These are phyloP conservation scores for Synergus laeviventris DNA, from an alignment of 2,888 invertebrate genomes.

Conservation along the genomic window DNA sequence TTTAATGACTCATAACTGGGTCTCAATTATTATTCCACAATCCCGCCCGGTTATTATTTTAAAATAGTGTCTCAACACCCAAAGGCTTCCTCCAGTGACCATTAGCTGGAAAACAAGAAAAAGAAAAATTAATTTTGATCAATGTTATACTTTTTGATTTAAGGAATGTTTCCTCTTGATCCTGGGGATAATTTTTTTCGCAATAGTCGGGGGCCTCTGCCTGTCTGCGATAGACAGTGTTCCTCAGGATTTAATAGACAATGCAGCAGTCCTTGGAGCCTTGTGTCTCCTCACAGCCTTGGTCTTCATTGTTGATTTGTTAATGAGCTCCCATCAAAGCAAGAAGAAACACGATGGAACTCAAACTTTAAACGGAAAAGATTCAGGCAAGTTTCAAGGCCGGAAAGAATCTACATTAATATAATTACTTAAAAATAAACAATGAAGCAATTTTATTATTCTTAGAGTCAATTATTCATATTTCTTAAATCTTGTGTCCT, in stretches of 20 bases:
- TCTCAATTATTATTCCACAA: constrained; percentile 20
- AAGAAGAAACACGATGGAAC: constrained; percentile 63
- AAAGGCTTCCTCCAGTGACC: not conserved
- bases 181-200: constrained; percentile 83
- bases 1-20: constrained; percentile 30
- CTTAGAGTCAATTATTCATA: not conserved
- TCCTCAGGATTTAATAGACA: constrained; percentile 82
- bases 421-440: not conserved
- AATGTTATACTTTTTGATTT: constrained; percentile 57
- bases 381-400: constrained; percentile 63
- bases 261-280: constrained; percentile 84
- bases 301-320: constrained; percentile 83
- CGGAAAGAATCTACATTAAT: constrained; percentile 14
- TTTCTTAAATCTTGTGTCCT: no score
- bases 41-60: constrained; percentile 42
- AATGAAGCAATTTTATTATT: constrained; percentile 2
- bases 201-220: constrained; percentile 83
- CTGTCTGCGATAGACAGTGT: constrained; percentile 85
- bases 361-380: constrained; percentile 62
- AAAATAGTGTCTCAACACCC: constrained; percentile 41
- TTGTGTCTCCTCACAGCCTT: constrained; percentile 83
- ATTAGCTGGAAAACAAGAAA: not conserved
- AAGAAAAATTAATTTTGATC: not conserved
- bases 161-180: constrained; percentile 84
- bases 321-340: constrained; percentile 64